Evolutionary conservation across 2,113 vertebrate genomes (phyloP), one percentile per base, ranked within the genome.

Genomic region (Phyllopteryx taeniolatus): DNA sequence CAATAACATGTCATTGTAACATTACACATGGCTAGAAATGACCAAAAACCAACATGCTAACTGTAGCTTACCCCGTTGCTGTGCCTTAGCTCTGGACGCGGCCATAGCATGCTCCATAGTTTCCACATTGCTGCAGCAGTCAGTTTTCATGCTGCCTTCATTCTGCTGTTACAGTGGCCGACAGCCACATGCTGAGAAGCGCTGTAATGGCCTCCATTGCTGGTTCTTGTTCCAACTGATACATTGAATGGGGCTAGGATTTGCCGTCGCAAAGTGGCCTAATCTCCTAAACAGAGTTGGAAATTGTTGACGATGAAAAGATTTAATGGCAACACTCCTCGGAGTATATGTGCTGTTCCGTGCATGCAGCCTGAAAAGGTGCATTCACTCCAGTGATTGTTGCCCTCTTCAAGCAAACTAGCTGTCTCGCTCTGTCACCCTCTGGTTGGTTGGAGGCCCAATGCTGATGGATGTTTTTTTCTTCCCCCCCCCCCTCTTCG

Each of bases 391-490:
- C 86, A 85, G 82, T 83, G 79, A 85, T 85, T 67, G 59, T 76
- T 74, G 79, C 73, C 61, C 66, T 78, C 82, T 68, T 82, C 77
- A 88, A 80, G 83, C 80, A 81, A 88, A 87, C 84, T 82, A 82
- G 84, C 74, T 83, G 72, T 76, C 78, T 83, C 19, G 66, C 83
- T 88, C 85, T 82, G 79, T 87, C 82, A 83, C 78, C 85, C 78
- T 44, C 63, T 66, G 80, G 83, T 83, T 84, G 87, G 85, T 84
- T 80, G 84, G 85, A 88, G 89, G 83, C 84, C 81, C 81, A 77
- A 83, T 81, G 87, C 85, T 89, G 88, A 91, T 90, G 80, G 88
- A 91, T 92, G 91, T 88, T 80, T 91, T 90, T 89, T 85, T 65
- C 5, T 9, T 27, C 27, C 27, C 27, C 27, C 27, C 49, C 39